Conservation (phyloP, 2,888 invertebrate genomes). For the Caenorhabditis drosophilae region DNA sequence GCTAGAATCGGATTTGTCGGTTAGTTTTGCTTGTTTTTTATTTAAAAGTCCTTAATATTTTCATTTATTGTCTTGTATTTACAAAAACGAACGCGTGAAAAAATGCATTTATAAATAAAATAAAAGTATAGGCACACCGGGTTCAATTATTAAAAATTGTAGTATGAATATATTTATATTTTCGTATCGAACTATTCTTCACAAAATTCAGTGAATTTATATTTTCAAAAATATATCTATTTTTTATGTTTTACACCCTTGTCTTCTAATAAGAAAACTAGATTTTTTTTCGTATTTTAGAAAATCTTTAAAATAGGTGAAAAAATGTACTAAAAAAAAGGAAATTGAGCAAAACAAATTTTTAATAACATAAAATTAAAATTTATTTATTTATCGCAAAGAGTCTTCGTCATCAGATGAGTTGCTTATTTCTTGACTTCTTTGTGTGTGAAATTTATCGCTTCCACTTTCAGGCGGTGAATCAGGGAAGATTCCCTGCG, state of each 20-base stretch:
- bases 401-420: conserved; percentile 32
- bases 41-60: background rate
- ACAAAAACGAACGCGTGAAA: background rate
- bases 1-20: conserved; percentile 96
- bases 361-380: background rate
- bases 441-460: conserved; percentile 21
- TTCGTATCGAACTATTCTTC: no score
- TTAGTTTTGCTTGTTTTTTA: conserved; percentile 53
- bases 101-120: conserved; percentile 7
- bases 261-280: no score
- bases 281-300: no score
- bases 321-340: background rate
- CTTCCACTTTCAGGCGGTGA: conserved; percentile 33
- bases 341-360: background rate
- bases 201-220: no score
- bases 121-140: conserved; percentile 18
- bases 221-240: no score
- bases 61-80: conserved; percentile 2
- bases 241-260: no score
- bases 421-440: conserved; percentile 30
- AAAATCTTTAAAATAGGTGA: background rate
- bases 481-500: conserved; percentile 35
- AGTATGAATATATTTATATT: background rate
- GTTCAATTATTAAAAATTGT: background rate
- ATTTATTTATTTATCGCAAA: conserved; percentile 1